Base-by-base conservation (phyloP, 2,888 invertebrate genomes). In the Pecten maximus region DNA sequence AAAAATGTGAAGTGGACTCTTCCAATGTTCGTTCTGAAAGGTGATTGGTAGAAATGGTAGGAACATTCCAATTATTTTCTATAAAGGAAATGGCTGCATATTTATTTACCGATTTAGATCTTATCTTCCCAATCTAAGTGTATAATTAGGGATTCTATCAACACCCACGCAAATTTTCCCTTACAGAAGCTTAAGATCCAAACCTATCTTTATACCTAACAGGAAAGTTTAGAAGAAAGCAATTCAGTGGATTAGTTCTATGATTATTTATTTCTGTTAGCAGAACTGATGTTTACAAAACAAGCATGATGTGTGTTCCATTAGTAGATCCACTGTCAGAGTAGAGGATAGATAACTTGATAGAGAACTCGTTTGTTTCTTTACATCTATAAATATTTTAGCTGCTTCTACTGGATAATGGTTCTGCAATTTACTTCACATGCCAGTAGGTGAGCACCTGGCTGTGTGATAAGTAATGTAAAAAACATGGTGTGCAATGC, bases 221-320 rank as follows among this genome's bases (percentile, higher is more conserved):
- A 74, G 74, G 15, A 35, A 35, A 35, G 28, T 74, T 19, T 74
- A 35, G 74, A 74, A 74, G 74, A 35, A 2, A 74, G 23, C 12
- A 74, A 74, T 28, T 10, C 35, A 23, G 74, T 74, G 28, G 74
- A 74, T 8, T 74, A 35, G 28, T 44, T 74, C 2, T 2, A 12
- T 74, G 6, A 10, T 74, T 35, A 35, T 35, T 74, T 35, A 28
- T 74, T 74, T 74, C 10, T 16, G 6, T 28, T 28, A 35, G 74
- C 74, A 74, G 74, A 74, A 74, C 74, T 74, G 74, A 74, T 74
- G 19, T 54, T 54, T 54, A 54, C 23, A 54, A 54, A 54, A 19
- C 12, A 54, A 54, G 2, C 54, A 54, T 19, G 54, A 19, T 54
- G 54, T 54, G 54, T 28, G 35, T n/a, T 74, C 74, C 74, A 74